phyloP scores from a whole-genome alignment of 2,797 vertebrate species.

The Meriones psammophilus region DNA sequence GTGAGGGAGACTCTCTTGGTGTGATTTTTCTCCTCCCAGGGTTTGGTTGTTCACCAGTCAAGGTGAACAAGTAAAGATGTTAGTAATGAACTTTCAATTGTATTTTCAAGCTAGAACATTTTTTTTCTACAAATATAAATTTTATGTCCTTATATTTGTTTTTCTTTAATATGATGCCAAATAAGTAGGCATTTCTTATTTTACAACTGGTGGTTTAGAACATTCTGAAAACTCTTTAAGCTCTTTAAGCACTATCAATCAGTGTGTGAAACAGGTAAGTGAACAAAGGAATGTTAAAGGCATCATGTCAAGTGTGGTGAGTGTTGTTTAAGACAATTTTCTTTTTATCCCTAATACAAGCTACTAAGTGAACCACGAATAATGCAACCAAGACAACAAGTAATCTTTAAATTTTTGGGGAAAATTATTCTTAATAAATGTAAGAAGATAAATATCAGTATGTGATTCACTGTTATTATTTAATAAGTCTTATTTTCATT shows the following conservation, averaged over 20 bases:
- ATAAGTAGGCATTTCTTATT: background rate
- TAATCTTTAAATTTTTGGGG: background rate
- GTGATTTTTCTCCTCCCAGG: slow-evolving; percentile 11
- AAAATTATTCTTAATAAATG: slow-evolving; percentile 48
- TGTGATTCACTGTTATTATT: background rate
- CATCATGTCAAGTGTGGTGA: slow-evolving; percentile 21
- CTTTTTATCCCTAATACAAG: background rate
- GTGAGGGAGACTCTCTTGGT: background rate
- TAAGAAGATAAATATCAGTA: slow-evolving; percentile 9
- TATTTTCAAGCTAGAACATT: slow-evolving; percentile 58
- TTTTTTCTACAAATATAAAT: slow-evolving; percentile 24
- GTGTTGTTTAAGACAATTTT: slow-evolving; percentile 10
- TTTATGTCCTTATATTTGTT: background rate
- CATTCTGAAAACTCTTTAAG: background rate
- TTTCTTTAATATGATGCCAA: background rate
- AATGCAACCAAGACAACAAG: background rate
- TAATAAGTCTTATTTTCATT: slow-evolving; percentile 1
- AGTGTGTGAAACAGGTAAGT: slow-evolving; percentile 12
- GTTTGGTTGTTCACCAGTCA: slow-evolving; percentile 54
- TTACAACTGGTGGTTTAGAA: slow-evolving; percentile 29
- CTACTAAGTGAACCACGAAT: background rate
- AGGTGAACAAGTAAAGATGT: slow-evolving; percentile 5
- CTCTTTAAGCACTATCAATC: background rate
- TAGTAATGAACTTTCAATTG: slow-evolving; percentile 28
- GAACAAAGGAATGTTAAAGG: background rate